Evolutionary conservation across 2,888 invertebrate genomes (phyloP), one percentile per base, ranked within the genome.

Genomic region (Asteroscopus sphinx): DNA sequence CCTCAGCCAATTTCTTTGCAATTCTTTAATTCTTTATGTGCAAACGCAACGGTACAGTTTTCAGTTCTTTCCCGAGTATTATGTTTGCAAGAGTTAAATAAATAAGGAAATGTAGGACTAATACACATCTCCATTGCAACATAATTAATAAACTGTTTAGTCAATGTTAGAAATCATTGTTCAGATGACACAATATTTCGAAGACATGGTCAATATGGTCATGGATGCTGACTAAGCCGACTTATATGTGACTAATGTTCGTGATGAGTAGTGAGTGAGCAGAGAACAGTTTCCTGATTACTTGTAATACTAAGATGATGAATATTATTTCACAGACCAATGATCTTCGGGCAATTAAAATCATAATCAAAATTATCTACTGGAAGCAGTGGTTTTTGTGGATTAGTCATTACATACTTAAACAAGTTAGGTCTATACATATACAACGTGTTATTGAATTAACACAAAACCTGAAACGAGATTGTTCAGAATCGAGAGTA

Each of bases 131-230:
- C 17, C 7, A 60, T 72, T 72, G 59, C 72, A 28, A 58, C 73
- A 73, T 28, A 35, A 58, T 60, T 65, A 52, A n/a, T 51, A 35
- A 44, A 37, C 28, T 15, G 15, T 12, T 12, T 36, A 46, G 49
- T 51, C 57, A 46, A 26, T 26, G 28, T 40, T 37, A 3, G 39
- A 16, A 32, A 49, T 21, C 26, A 49, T 12, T 6, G 9, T 11
- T 30, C 9, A 48, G 33, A 59, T 64, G 64, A 59, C 59, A 64
- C 64, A 64, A 64, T 17, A 30, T 45, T 16, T 53, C 4, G 12
- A 11, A 47, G 32, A 48, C 44, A 40, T 45, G 33, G 48, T 36
- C 35, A 40, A 48, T 39, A 40, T 45, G 33, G 48, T 36, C 35
- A 40, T 37, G 33, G 42, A 11, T 5, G 33, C 54, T 72, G 57